phyloP scores from a whole-genome alignment of 2,113 vertebrate species.

The Caranx melampygus region DNA sequence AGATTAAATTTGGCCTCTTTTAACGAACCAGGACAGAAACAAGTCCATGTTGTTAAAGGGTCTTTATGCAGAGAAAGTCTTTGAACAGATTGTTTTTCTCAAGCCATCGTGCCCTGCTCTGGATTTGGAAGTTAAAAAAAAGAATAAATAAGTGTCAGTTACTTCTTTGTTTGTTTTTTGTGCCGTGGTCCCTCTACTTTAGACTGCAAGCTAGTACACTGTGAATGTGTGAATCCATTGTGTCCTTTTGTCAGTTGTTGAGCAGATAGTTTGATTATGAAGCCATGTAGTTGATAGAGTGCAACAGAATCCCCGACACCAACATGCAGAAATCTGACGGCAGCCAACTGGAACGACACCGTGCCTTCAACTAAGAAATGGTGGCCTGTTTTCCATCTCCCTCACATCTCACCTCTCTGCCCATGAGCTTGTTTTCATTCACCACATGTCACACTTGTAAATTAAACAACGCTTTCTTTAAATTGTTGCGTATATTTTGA shows the following conservation, averaged over 20 bases:
- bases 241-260: conserved; percentile 92
- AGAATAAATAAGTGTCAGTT: conserved; percentile 18
- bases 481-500: conserved; percentile 44
- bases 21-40: not conserved
- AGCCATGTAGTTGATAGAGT: conserved; percentile 88
- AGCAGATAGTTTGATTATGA: conserved; percentile 91
- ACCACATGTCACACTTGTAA: conserved; percentile 8
- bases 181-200: conserved; percentile 82
- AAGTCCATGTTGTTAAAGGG: conserved; percentile 6
- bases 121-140: conserved; percentile 37
- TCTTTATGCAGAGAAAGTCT: conserved; percentile 14
- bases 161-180: conserved; percentile 40
- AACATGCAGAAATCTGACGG: conserved; percentile 49
- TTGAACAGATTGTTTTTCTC: conserved; percentile 60
- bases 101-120: conserved; percentile 67
- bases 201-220: conserved; percentile 96
- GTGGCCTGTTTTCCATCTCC: conserved; percentile 71
- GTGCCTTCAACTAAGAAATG: conserved; percentile 78
- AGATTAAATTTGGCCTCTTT: conserved; percentile 13
- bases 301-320: conserved; percentile 42
- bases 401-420: conserved; percentile 39
- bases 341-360: conserved; percentile 71
- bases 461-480: conserved; percentile 56
- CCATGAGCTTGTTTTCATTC: conserved; percentile 22
- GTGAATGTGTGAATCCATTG: conserved; percentile 93